Conservation (phyloP, 2,113 vertebrate genomes). For the Mionectes macconnelli region DNA sequence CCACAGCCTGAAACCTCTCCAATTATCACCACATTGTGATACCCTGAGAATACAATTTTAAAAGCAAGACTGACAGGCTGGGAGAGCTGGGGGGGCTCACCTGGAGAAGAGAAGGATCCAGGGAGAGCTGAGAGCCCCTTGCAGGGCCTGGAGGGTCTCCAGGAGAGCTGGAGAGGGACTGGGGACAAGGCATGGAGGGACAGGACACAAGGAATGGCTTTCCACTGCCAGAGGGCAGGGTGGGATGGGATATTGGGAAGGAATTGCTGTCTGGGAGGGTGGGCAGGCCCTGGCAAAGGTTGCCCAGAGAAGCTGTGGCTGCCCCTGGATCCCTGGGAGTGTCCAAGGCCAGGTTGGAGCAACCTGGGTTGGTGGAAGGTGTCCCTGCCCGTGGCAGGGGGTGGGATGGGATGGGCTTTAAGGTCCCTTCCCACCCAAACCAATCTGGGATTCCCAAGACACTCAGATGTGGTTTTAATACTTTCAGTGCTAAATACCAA, state of each 20-base stretch:
- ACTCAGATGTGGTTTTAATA: rapidly evolving
- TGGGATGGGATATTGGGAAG: not conserved
- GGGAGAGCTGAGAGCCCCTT: not conserved
- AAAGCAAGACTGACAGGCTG: not conserved
- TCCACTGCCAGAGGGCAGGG: not conserved
- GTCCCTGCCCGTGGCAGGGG: not conserved
- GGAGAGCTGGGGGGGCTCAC: not conserved
- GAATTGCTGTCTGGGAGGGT: not conserved
- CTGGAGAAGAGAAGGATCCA: not conserved
- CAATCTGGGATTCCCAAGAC: not conserved
- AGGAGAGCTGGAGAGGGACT: not conserved
- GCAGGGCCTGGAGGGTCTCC: not conserved
- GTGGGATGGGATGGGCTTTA: rapidly evolving
- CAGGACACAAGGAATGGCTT: not conserved
- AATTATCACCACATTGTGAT: not conserved
- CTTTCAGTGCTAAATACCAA: not conserved
- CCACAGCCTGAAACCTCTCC: not conserved
- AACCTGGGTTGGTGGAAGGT: not conserved
- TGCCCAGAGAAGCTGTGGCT: not conserved
- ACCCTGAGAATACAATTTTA: not conserved
- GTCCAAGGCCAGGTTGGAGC: not conserved
- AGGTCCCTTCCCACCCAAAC: not conserved
- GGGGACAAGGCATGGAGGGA: not conserved
- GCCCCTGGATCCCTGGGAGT: not conserved
- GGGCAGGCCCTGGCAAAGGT: not conserved